A percentile compares a stretch with the other conserved stretches of the same genome.
These are phyloP conservation scores for Fragum fragum DNA, from an alignment of 2,888 invertebrate species.

Conservation along the genomic window DNA sequence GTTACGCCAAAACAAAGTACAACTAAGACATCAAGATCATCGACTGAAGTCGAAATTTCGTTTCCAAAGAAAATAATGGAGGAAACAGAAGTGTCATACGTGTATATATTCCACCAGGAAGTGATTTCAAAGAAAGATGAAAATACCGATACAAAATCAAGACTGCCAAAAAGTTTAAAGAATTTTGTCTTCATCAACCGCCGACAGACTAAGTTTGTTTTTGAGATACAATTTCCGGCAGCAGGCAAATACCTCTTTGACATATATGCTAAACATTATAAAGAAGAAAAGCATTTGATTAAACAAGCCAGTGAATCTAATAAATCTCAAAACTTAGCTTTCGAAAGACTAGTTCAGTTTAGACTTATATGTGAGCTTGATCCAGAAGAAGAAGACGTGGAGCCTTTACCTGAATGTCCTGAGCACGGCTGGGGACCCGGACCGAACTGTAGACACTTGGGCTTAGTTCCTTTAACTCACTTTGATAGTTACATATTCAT, in stretches of 20 bases:
- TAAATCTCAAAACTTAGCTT: neutral
- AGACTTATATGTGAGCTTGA: constrained; percentile 60
- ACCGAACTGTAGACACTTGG: constrained; percentile 56
- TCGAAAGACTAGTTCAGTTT: constrained; percentile 60
- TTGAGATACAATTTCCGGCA: constrained; percentile 65
- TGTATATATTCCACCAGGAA: constrained; percentile 24
- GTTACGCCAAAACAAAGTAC: constrained; percentile 53
- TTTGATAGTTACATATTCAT: constrained; percentile 67
- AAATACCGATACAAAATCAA: neutral
- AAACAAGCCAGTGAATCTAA: neutral
- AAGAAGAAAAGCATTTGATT: neutral
- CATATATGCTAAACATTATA: constrained; percentile 42
- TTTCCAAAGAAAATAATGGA: constrained; percentile 47
- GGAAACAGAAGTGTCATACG: constrained; percentile 28
- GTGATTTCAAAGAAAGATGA: neutral
- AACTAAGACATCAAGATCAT: constrained; percentile 32
- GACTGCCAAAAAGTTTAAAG: constrained; percentile 44
- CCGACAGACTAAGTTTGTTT: constrained; percentile 59
- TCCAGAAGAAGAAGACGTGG: constrained; percentile 52
- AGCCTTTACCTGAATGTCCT: constrained; percentile 66
- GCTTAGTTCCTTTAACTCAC: constrained; percentile 64
- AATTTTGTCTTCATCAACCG: constrained; percentile 68
- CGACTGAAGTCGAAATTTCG: constrained; percentile 44
- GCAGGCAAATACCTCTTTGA: constrained; percentile 69
- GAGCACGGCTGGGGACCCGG: constrained; percentile 73